Conservation (phyloP, 2,797 vertebrate species). For the Oreonectes daqikongensis region DNA sequence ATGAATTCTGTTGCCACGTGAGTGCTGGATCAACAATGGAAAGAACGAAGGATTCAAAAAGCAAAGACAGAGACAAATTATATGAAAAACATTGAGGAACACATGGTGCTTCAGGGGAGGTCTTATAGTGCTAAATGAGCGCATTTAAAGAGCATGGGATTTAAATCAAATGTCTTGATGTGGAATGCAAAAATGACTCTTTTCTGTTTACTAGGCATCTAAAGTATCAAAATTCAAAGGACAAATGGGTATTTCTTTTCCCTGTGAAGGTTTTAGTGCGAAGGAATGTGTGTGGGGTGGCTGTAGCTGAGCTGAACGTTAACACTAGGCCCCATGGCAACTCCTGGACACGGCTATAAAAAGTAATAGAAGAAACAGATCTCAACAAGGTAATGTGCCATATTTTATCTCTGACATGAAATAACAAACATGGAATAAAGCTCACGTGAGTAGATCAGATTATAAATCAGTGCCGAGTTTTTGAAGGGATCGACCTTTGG, state of each 20-base stretch:
- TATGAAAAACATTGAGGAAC: background rate
- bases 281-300: slow-evolving; percentile 55
- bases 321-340: slow-evolving; percentile 58
- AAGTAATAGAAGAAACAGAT: slow-evolving; percentile 66
- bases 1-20: background rate
- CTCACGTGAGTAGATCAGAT: slow-evolving; percentile 27
- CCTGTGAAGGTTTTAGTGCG: slow-evolving; percentile 28
- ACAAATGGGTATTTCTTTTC: slow-evolving; percentile 40
- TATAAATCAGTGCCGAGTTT: slow-evolving; percentile 39
- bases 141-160: background rate
- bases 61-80: background rate
- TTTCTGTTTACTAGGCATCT: slow-evolving; percentile 34
- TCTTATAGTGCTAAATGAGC: slow-evolving; percentile 5
- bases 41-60: slow-evolving; percentile 31
- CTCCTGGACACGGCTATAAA: slow-evolving; percentile 62
- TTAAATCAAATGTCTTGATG: slow-evolving; percentile 11
- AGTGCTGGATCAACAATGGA: slow-evolving; percentile 14
- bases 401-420: slow-evolving; percentile 59
- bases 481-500: background rate
- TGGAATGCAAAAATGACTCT: slow-evolving; percentile 26
- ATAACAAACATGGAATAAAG: slow-evolving; percentile 57
- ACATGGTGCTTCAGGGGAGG: slow-evolving; percentile 4
- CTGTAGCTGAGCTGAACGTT: slow-evolving; percentile 58
- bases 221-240: slow-evolving; percentile 41
- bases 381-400: slow-evolving; percentile 52